phyloP scores from a whole-genome alignment of 2,888 invertebrate genomes.

The Tetheella fluctuosa region DNA sequence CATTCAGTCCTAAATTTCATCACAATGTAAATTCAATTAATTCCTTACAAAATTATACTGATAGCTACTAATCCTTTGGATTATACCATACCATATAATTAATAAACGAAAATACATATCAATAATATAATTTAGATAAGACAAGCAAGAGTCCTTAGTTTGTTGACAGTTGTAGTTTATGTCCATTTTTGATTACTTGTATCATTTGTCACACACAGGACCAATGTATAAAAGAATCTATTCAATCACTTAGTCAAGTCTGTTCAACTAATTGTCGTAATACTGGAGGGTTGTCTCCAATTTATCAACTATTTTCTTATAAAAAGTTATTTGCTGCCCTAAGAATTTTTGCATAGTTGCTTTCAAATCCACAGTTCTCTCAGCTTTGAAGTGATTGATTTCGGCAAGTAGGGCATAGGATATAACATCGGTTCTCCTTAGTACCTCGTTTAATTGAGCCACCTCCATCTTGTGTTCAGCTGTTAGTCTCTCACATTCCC shows the following conservation, averaged over 20 bases:
- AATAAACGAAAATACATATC: constrained; percentile 31
- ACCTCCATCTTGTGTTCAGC: constrained; percentile 93
- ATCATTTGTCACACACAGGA: constrained; percentile 16
- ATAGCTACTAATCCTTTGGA: constrained; percentile 63
- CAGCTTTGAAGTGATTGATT: constrained; percentile 95
- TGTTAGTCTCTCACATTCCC: constrained; percentile 92
- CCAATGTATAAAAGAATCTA: constrained; percentile 18
- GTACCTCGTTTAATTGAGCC: constrained; percentile 91
- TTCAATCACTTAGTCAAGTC: constrained; percentile 33
- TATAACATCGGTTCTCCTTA: constrained; percentile 94
- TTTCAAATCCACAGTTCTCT: constrained; percentile 93
- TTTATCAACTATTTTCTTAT: constrained; percentile 91
- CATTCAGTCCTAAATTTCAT: constrained; percentile 73
- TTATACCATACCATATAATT: constrained; percentile 39
- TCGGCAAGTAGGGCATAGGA: constrained; percentile 97
- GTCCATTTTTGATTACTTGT: constrained; percentile 21
- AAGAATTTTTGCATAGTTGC: constrained; percentile 94
- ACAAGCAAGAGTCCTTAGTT: constrained; percentile 39
- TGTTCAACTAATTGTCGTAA: constrained; percentile 67
- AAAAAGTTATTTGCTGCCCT: constrained; percentile 95
- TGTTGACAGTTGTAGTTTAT: constrained; percentile 19
- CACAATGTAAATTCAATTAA: constrained; percentile 65
- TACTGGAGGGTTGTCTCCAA: constrained; percentile 85
- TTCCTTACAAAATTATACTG: constrained; percentile 45
- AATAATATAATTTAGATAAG: constrained; percentile 19